Evolutionary conservation across 1,140 invertebrate genomes (phyloP), one percentile per base, ranked within the genome.

Genomic region (Megalonaias nervosa): DNA sequence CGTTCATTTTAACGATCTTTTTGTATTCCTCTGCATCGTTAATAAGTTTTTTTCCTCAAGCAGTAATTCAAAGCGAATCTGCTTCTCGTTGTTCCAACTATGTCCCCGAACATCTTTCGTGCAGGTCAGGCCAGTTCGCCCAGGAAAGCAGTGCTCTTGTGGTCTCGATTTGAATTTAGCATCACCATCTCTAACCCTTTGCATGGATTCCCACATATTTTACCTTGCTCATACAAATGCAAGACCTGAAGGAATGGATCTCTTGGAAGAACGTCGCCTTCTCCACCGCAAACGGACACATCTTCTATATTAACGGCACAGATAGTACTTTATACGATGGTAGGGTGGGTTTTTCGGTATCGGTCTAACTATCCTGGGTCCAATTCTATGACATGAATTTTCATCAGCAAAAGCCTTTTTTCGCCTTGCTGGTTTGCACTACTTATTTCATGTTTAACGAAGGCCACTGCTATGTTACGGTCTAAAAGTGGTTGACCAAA

Each of bases 161-260:
- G 74, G 38, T 69, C 74, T 9, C 74, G 55, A 61, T 75, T 75
- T 26, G 74, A 17, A 31, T 69, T 75, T 11, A 75, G n/a, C 74
- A 75, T 75, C 4, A 75, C 74, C 59, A 69, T 69, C 48, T 75
- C 74, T 57, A 75, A 60, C 17, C 69, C 67, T 38, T 48, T 19
- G 14, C 19, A 17, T 21, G 19, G 16, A 19, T 55, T 31, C 68
- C 23, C 48, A 6, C 31, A 15, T 23, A 58, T n/a, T 17, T 26
- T 16, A 31, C 23, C 15, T 31, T 55, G 15, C 15, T 65, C 57
- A 23, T 15, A 48, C 4, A 21, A 14, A 6, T 19, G 12, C 14
- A 38, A 12, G 17, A 26, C 38, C 31, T 74, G 31, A 6, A 48
- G 56, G 15, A 64, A 64, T 48, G 9, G 23, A 38, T n/a, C 71